Base-by-base conservation (phyloP, 2,797 vertebrate genomes). In the Macroramphosus scolopax region DNA sequence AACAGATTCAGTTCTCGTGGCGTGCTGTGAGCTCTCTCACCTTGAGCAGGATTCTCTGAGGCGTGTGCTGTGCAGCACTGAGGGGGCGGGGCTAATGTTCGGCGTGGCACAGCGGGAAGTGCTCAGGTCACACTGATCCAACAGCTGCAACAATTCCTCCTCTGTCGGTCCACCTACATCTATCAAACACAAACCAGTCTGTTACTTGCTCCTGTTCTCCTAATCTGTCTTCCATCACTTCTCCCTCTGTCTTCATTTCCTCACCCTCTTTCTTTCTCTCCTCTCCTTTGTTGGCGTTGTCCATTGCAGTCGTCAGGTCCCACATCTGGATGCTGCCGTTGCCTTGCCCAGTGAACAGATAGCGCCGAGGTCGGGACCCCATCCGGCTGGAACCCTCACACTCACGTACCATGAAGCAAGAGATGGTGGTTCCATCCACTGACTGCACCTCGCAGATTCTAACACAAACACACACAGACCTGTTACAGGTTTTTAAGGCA, bases 61-160 rank as follows among this genome's bases (percentile, higher is more conserved):
- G 1, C 93, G 91, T 50, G 91, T 91, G 61, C 95, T 93, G 72
- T 98, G 93, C 64, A 98, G 83, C 33, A 99, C 87, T 0, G 97
- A 98, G 5, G 97, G 92, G 51, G 96, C 96, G 0, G 97, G 96
- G 73, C 96, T 99, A 44, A 98, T 97, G 78, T 93, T 98, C 14
- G 97, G 97, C 0, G 97, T 99, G 5, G 92, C 94, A 44, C 96
- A 98, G 63, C 96, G 96, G 17, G 97, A 99, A 0, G 96, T 87
- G 69, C 96, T 99, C 72, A 99, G 81, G 72, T 99, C 96, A 50
- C 96, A 99, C 68, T 98, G 96, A 77, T 99, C 96, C 68, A 99
- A 81, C 63, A 99, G 76, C 77, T 94, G 95, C 38, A 99, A 90
- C 17, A 98, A 85, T 72, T 98, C 94, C 72, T 97, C 95, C 72